phyloP scores from a whole-genome alignment of 2,797 vertebrate genomes.

The Enteromius afrohamiltoni region DNA sequence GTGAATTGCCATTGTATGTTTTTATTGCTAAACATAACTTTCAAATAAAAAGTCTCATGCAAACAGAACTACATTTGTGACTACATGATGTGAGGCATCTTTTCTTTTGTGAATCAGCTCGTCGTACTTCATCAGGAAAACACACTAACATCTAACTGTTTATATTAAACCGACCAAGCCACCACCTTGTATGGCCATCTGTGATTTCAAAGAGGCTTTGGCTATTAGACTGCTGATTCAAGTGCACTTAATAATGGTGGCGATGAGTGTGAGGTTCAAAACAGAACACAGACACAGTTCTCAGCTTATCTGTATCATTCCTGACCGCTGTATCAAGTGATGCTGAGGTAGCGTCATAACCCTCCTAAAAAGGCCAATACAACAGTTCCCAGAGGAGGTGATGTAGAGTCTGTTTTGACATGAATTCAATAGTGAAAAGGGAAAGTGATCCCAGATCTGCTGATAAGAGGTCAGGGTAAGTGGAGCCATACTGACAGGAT shows the following conservation, averaged over 20 bases:
- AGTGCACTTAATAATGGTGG: slow-evolving; percentile 21
- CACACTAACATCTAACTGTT: slow-evolving; percentile 34
- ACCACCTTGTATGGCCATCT: slow-evolving; percentile 56
- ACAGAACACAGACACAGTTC: slow-evolving; percentile 26
- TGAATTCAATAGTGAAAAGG: slow-evolving; percentile 27
- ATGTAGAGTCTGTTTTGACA: slow-evolving; percentile 38
- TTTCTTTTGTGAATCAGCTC: slow-evolving; percentile 34
- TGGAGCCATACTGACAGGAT: slow-evolving; percentile 51
- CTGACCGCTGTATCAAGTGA: slow-evolving; percentile 59
- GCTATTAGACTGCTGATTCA: slow-evolving; percentile 33
- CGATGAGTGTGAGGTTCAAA: slow-evolving; percentile 18
- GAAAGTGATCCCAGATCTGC: slow-evolving; percentile 32
- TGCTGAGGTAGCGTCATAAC: slow-evolving; percentile 54
- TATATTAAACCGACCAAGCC: slow-evolving; percentile 18
- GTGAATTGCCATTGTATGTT: not conserved
- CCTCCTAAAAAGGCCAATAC: slow-evolving; percentile 1
- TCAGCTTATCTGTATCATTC: slow-evolving; percentile 59
- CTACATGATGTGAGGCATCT: slow-evolving; percentile 40
- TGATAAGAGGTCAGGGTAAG: slow-evolving; percentile 49
- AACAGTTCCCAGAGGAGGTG: slow-evolving; percentile 5
- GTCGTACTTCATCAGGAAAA: slow-evolving; percentile 23
- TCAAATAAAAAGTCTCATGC: slow-evolving; percentile 2
- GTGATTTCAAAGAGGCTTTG: slow-evolving; percentile 20
- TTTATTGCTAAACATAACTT: slow-evolving; percentile 42
- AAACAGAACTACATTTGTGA: slow-evolving; percentile 3